Conservation (phyloP, 2,797 vertebrate genomes). For the Coccyzus lansbergi region DNA sequence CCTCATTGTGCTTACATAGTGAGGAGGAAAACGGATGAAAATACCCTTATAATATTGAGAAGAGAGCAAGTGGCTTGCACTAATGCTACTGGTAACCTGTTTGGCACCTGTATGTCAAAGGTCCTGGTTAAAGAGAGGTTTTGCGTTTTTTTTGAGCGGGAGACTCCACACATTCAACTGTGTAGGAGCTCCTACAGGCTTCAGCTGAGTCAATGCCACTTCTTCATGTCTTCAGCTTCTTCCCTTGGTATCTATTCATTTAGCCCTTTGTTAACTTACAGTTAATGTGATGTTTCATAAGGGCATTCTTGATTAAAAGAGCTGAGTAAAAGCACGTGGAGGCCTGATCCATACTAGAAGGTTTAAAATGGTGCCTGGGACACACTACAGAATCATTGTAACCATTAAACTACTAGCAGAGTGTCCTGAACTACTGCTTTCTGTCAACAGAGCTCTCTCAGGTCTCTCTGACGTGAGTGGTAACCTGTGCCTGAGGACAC, state of each 20-base stretch:
- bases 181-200: not conserved
- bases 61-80: not conserved
- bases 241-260: not conserved
- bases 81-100: not conserved
- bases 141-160: not conserved
- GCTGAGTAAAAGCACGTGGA: not conserved
- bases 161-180: not conserved
- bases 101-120: not conserved
- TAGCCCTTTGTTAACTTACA: not conserved
- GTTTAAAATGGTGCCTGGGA: not conserved
- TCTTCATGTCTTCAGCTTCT: not conserved
- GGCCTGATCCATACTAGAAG: not conserved
- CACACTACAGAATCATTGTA: not conserved
- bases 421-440: not conserved
- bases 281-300: not conserved
- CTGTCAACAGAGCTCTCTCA: not conserved
- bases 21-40: not conserved
- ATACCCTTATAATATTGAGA: not conserved
- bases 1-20: not conserved
- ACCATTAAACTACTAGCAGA: not conserved
- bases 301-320: not conserved
- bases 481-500: not conserved
- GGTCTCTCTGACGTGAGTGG: not conserved
- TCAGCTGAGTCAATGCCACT: accelerated
- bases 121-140: not conserved